These are phyloP conservation scores for Zaprionus gabonicus DNA, from an alignment of 1,140 invertebrate genomes.

Conservation along the genomic window DNA sequence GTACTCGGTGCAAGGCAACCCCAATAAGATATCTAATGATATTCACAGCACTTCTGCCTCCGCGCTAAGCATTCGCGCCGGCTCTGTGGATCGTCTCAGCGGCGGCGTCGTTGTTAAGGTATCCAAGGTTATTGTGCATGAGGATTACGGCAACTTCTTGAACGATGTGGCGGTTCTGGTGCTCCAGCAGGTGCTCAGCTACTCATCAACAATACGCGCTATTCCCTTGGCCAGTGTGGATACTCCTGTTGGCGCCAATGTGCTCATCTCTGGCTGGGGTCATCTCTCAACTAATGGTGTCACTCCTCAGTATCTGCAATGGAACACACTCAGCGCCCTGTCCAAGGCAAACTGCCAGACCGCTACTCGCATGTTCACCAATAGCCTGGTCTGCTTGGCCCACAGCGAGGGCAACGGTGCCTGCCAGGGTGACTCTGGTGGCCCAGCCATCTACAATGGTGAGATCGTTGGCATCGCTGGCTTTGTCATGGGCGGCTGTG, in stretches of 20 bases:
- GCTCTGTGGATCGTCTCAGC: conserved; percentile 48
- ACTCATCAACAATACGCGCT: conserved; percentile 74
- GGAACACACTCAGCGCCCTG: conserved; percentile 57
- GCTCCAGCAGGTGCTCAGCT: conserved; percentile 74
- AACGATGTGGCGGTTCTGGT: conserved; percentile 86
- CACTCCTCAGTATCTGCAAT: conserved; percentile 58
- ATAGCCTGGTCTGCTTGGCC: conserved; percentile 52
- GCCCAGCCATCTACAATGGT: conserved; percentile 64
- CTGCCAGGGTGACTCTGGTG: conserved; percentile 70
- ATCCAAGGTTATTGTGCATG: conserved; percentile 72
- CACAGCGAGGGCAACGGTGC: conserved; percentile 55
- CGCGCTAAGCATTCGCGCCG: conserved; percentile 51
- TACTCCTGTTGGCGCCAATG: conserved; percentile 47
- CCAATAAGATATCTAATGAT: neutral
- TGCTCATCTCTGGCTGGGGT: conserved; percentile 86
- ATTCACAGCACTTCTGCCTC: conserved; percentile 19
- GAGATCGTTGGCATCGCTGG: conserved; percentile 69
- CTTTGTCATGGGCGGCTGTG: conserved; percentile 59
- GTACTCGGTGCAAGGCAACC: neutral
- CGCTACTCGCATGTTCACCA: conserved; percentile 22
- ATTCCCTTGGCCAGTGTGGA: conserved; percentile 67
- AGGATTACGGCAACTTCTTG: conserved; percentile 67
- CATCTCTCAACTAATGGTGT: conserved; percentile 53
- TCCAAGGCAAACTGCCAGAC: conserved; percentile 32
- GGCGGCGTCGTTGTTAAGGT: conserved; percentile 55